phyloP scores from a whole-genome alignment of 1,140 invertebrate species.

The Drosophila tsacasi region DNA sequence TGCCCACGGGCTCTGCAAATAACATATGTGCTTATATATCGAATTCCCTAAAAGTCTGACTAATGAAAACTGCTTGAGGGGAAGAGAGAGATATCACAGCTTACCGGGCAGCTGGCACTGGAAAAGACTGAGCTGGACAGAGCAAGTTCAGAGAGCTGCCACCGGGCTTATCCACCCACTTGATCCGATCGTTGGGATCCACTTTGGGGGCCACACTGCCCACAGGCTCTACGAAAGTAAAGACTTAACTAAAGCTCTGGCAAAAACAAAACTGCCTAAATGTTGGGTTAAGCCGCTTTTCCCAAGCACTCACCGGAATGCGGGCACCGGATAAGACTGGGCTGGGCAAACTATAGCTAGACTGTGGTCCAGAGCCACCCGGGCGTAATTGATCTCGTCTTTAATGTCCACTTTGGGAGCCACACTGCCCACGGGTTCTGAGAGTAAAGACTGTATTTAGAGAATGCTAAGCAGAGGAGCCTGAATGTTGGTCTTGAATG shows the following conservation, averaged over 20 bases:
- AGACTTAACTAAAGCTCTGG: neutral
- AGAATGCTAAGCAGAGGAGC: neutral
- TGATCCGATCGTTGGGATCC: constrained; percentile 87
- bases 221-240: constrained; percentile 88
- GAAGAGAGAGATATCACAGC: neutral
- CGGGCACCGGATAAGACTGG: constrained; percentile 88
- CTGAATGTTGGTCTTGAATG: constrained; percentile 45
- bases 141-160: constrained; percentile 85
- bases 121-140: constrained; percentile 89
- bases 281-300: neutral
- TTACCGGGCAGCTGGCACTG: constrained; percentile 88
- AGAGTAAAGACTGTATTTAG: neutral
- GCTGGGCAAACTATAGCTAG: constrained; percentile 88
- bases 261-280: constrained; percentile 33
- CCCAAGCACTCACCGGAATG: constrained; percentile 86
- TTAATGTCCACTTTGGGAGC: constrained; percentile 87
- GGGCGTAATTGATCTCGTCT: constrained; percentile 76
- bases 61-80: constrained; percentile 53
- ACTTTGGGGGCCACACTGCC: constrained; percentile 91
- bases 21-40: neutral
- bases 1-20: constrained; percentile 86
- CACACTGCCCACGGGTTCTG: constrained; percentile 90
- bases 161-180: constrained; percentile 66
- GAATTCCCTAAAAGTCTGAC: too few relatives aligned
- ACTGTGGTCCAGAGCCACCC: constrained; percentile 80